These are phyloP conservation scores for Murina feae DNA, from an alignment of 2,113 vertebrate species.

Conservation along the genomic window DNA sequence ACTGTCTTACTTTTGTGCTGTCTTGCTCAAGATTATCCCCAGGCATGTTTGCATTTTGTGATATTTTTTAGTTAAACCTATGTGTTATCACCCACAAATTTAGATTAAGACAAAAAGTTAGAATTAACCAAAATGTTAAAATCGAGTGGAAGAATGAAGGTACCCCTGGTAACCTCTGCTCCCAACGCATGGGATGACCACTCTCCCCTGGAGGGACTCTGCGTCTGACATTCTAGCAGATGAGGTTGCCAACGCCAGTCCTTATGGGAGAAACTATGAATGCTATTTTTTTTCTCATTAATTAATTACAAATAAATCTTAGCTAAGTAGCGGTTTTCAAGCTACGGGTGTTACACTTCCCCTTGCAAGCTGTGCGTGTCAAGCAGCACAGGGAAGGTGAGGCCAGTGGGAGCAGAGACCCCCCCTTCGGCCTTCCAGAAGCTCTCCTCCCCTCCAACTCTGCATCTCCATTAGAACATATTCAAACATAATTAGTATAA, in stretches of 20 bases:
- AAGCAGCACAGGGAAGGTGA: background rate
- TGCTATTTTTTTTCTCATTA: background rate
- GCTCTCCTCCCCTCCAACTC: conserved; percentile 69
- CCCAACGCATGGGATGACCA: too few species aligned
- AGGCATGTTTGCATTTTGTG: background rate
- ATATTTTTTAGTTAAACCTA: background rate
- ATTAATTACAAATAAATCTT: background rate
- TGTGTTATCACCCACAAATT: background rate
- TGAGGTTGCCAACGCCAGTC: too few species aligned
- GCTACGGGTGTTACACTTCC: background rate
- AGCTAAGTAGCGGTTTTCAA: background rate
- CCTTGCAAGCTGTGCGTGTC: background rate
- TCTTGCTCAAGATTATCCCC: background rate
- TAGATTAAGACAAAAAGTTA: background rate
- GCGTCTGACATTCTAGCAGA: background rate
- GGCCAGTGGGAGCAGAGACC: background rate
- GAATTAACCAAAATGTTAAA: background rate
- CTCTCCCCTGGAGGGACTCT: accelerated
- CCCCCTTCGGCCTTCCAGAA: background rate
- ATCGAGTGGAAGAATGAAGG: background rate
- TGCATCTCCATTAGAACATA: conserved; percentile 80
- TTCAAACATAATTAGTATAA: conserved; percentile 89
- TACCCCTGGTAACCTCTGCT: accelerated
- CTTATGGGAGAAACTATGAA: background rate
- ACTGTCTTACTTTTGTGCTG: background rate